Evolutionary conservation across 2,113 vertebrate species (phyloP).

Genomic region (Serinus canaria): DNA sequence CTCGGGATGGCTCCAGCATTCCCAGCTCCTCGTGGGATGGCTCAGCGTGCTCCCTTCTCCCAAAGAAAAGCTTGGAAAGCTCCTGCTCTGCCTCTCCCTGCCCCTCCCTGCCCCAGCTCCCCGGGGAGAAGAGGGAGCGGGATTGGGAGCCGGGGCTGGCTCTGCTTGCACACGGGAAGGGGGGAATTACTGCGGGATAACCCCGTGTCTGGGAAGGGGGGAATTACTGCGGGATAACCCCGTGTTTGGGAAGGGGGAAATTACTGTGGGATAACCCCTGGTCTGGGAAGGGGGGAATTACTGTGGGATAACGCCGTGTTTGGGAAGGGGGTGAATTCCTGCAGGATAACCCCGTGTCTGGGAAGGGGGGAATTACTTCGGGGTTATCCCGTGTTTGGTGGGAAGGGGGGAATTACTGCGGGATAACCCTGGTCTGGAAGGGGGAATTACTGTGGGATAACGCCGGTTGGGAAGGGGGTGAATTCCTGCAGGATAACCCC

Average conservation of each 20-base stretch:
- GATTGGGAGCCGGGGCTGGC: neutral
- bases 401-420: too few species aligned
- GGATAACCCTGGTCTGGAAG: neutral
- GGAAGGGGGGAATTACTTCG: too few species aligned
- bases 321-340: too few species aligned
- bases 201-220: fast-evolving
- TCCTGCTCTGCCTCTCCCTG: neutral
- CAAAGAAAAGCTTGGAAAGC: neutral
- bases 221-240: neutral
- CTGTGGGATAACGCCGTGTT: too few species aligned
- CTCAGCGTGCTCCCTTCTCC: fast-evolving
- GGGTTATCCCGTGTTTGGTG: too few species aligned
- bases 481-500: neutral
- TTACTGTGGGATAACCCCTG: neutral
- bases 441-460: too few species aligned
- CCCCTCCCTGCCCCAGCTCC: neutral
- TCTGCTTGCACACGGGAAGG: fast-evolving
- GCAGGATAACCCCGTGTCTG: too few species aligned
- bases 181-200: neutral
- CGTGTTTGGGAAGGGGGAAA: fast-evolving
- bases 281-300: neutral
- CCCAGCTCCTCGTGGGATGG: neutral
- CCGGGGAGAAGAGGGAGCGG: neutral
- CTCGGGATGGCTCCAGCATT: fast-evolving
- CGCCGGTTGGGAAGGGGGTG: neutral